A percentile compares a stretch with the other conserved stretches of the same genome.
Evolutionary conservation across 2,113 vertebrate species (phyloP).

Genomic region (Trochalopteron elliotii): DNA sequence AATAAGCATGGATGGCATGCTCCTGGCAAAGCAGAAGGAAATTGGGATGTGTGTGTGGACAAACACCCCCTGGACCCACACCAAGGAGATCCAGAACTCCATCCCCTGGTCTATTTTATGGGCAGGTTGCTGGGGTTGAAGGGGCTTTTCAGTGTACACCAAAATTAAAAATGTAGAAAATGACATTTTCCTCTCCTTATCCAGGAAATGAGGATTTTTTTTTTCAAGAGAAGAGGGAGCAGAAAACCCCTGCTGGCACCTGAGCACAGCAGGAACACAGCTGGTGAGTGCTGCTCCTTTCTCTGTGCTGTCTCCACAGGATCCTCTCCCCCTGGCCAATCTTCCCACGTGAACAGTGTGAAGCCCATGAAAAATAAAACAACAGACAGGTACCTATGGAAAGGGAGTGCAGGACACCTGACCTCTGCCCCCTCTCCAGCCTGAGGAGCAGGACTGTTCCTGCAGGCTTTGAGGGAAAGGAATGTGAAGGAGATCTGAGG

Average conservation of each 20-base stretch:
- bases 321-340: not conserved
- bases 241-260: not conserved
- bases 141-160: not conserved
- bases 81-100: not conserved
- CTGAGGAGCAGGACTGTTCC: not conserved
- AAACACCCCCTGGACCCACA: not conserved
- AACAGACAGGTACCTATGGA: not conserved
- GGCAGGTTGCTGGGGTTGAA: accelerated
- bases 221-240: not conserved
- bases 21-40: not conserved
- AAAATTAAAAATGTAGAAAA: not conserved
- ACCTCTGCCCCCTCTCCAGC: not conserved
- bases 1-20: not conserved
- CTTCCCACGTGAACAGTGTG: not conserved
- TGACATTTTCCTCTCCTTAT: not conserved
- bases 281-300: not conserved
- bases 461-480: not conserved
- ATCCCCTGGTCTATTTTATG: accelerated
- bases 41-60: not conserved
- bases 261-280: not conserved
- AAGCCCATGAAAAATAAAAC: not conserved
- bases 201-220: accelerated
- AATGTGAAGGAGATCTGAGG: not conserved
- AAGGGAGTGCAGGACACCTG: not conserved
- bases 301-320: not conserved